Percentiles rank a stretch among this genome's conserved stretches.
These are phyloP conservation scores for Zoanthus sansibaricus DNA, from an alignment of 92 coral and sea anemone species.

Conservation along the genomic window DNA sequence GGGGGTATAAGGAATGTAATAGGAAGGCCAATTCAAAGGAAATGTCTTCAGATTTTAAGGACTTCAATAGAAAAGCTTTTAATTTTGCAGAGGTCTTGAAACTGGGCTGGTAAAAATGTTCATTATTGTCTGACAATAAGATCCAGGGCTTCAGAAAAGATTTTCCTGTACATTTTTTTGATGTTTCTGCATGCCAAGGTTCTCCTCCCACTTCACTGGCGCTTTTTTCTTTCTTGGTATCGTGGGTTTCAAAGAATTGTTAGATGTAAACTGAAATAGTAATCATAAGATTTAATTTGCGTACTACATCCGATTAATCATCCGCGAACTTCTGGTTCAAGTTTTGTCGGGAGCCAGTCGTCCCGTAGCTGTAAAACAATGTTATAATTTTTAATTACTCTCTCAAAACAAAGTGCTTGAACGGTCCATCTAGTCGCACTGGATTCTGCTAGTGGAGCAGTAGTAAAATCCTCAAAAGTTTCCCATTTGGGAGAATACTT, in stretches of 20 bases:
- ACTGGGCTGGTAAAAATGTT: conserved; percentile 58
- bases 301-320: conserved; percentile 57
- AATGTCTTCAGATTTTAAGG: conserved; percentile 57
- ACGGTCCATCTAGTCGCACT: conserved; percentile 69
- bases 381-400: conserved; percentile 56
- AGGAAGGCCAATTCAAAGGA: conserved; percentile 29
- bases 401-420: conserved; percentile 53
- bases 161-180: conserved; percentile 57
- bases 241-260: conserved; percentile 52
- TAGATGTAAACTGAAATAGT: conserved; percentile 49
- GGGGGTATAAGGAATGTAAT: conserved; percentile 39
- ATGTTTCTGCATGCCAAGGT: conserved; percentile 62
- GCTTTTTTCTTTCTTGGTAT: conserved; percentile 61
- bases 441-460: conserved; percentile 57
- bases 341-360: conserved; percentile 48
- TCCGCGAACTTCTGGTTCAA: conserved; percentile 58
- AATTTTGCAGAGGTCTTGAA: conserved; percentile 52
- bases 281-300: conserved; percentile 54
- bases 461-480: conserved; percentile 5
- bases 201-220: conserved; percentile 62
- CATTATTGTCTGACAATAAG: conserved; percentile 52
- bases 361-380: conserved; percentile 46
- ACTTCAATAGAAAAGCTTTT: conserved; percentile 52
- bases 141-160: conserved; percentile 71
- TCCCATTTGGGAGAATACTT: no score